Conservation (phyloP, 1,140 invertebrate genomes). For the Asobara japonica region DNA sequence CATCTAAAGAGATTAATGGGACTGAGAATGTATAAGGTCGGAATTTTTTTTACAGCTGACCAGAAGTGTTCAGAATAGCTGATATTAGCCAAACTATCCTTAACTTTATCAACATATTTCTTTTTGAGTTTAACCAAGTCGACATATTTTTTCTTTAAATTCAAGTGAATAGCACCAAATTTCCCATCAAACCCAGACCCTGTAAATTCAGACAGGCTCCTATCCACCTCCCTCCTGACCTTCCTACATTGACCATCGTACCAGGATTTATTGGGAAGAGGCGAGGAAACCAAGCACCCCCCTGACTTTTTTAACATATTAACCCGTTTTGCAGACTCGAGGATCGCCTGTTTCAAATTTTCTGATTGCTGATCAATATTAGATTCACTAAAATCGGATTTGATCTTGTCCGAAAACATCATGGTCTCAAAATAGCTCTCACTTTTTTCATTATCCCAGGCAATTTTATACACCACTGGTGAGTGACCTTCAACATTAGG, state of each 20-base stretch:
- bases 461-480: not conserved
- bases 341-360: not conserved
- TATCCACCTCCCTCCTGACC: not conserved
- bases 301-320: not conserved
- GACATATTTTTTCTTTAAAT: not conserved
- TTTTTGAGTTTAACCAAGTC: not conserved
- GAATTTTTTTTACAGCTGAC: not conserved
- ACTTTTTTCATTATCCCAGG: not conserved
- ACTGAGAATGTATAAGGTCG: not conserved
- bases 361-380: not conserved
- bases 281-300: not conserved
- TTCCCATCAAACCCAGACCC: not conserved
- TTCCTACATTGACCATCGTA: not conserved
- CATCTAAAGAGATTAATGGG: not conserved
- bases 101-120: not conserved
- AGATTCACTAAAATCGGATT: not conserved
- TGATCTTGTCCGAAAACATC: slow-evolving; percentile 6
- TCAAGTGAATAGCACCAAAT: not conserved
- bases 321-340: not conserved
- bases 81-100: not conserved
- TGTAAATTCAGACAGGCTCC: not conserved
- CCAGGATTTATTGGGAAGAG: not conserved
- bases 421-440: not conserved
- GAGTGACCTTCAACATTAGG: too few species aligned
- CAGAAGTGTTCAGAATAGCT: not conserved